These are phyloP conservation scores for Drosophila basisetae DNA, from an alignment of 2,888 invertebrate genomes.

Conservation along the genomic window DNA sequence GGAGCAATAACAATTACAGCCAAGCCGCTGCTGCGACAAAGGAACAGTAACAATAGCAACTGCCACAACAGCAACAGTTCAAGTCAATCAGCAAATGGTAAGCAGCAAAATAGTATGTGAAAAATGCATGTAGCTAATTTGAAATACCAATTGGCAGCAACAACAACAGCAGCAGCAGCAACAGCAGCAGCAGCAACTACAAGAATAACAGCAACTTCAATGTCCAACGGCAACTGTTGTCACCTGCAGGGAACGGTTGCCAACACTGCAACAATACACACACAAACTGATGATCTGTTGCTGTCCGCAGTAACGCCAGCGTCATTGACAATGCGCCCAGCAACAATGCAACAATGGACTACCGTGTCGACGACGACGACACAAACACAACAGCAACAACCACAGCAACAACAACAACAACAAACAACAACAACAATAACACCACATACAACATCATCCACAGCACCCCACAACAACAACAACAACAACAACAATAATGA, in stretches of 20 bases:
- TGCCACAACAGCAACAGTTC: constrained; percentile 33
- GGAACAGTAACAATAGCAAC: constrained; percentile 30
- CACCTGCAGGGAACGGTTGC: constrained; percentile 37
- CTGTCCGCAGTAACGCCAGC: constrained; percentile 39
- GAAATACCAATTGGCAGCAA: constrained; percentile 44
- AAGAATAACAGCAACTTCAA: constrained; percentile 21
- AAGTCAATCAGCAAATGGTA: constrained; percentile 64
- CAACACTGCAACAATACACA: constrained; percentile 83
- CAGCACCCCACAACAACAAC: constrained; percentile 45
- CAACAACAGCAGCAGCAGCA: constrained; percentile 33
- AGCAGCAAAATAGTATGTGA: constrained; percentile 61
- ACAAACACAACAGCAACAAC: constrained; percentile 59
- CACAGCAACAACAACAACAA: constrained; percentile 37
- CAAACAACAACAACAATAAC: constrained; percentile 31
- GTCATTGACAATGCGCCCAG: constrained; percentile 46
- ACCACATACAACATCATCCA: constrained; percentile 37
- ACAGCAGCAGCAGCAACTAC: constrained; percentile 23
- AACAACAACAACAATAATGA: constrained; percentile 37
- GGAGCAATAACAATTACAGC: constrained; percentile 55
- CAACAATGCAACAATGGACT: constrained; percentile 72
- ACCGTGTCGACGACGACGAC: constrained; percentile 68
- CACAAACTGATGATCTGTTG: constrained; percentile 83
- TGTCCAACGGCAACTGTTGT: constrained; percentile 52
- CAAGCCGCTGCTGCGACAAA: constrained; percentile 46
- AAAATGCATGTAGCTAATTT: constrained; percentile 45